Base-by-base conservation (phyloP, 2,888 invertebrate genomes). In the Dexiosoma caninum region DNA sequence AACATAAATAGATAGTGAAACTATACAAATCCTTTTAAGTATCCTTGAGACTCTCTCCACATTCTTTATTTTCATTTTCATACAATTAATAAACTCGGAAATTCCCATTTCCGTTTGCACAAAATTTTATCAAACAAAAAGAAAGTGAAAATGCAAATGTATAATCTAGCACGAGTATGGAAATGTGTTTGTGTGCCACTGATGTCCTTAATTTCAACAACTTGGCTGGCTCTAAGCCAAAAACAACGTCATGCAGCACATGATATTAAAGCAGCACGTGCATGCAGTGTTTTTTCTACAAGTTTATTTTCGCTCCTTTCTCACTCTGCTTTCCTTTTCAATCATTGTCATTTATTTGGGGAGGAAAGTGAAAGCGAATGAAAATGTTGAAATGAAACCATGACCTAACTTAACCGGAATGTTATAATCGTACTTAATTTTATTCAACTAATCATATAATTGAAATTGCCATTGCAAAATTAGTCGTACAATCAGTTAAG, bases 401-500 rank as follows among this genome's bases (percentile, higher is more conserved):
- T 83, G 82, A 83, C 83, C 83, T 83, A 80, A 57, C 78, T 70
- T 76, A 83, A 82, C 75, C 53, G 69, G 51, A 72, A 77, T 14
- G 35, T 46, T 46, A 1, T 10, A 35, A n/a, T 10, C 14, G 9
- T n/a, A n/a, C n/a, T n/a, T n/a, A n/a, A n/a, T n/a, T n/a, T n/a
- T n/a, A n/a, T n/a, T n/a, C n/a, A n/a, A n/a, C n/a, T n/a, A n/a
- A n/a, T n/a, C n/a, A n/a, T n/a, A n/a, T n/a, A n/a, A n/a, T n/a
- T n/a, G n/a, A n/a, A n/a, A n/a, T n/a, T n/a, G n/a, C n/a, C n/a
- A n/a, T n/a, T n/a, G n/a, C n/a, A n/a, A n/a, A n/a, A n/a, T n/a
- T n/a, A n/a, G n/a, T n/a, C n/a, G n/a, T n/a, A n/a, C n/a, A n/a
- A n/a, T n/a, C n/a, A n/a, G n/a, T n/a, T n/a, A n/a, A n/a, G n/a